Evolutionary conservation across 2,797 vertebrate genomes (phyloP).

Genomic region (Eurystomus glaucurus): DNA sequence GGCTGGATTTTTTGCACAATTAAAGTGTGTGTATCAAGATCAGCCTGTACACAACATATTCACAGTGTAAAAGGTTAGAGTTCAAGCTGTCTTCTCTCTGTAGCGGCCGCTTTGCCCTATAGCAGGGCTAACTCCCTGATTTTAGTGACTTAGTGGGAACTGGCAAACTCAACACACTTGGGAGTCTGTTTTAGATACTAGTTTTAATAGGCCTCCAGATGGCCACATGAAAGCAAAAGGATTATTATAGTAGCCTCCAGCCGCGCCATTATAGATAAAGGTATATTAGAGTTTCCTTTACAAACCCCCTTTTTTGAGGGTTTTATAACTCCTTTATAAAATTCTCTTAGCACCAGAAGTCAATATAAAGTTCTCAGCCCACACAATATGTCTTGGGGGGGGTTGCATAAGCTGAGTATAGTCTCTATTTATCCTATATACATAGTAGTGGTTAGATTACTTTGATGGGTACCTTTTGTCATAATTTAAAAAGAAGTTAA

Average conservation of each 20-base stretch:
- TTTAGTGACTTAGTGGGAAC: conserved; percentile 82
- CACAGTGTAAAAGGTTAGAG: conserved; percentile 58
- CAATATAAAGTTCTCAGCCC: conserved; percentile 66
- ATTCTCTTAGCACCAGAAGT: conserved; percentile 68
- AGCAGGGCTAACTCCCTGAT: conserved; percentile 73
- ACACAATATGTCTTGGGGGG: conserved; percentile 41
- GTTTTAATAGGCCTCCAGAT: conserved; percentile 87
- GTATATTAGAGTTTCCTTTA: conserved; percentile 81
- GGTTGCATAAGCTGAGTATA: not conserved
- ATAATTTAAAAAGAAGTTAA: not conserved
- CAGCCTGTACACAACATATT: conserved; percentile 54
- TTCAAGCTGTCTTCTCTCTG: conserved; percentile 60
- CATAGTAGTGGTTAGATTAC: not conserved
- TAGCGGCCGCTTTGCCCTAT: conserved; percentile 63
- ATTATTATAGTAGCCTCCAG: conserved; percentile 86
- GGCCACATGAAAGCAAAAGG: conserved; percentile 85
- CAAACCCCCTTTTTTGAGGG: conserved; percentile 58
- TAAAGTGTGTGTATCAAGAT: conserved; percentile 54
- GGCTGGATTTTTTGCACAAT: conserved; percentile 44
- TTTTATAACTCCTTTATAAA: conserved; percentile 79
- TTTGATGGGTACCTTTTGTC: not conserved
- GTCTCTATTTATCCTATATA: conserved; percentile 18
- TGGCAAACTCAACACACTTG: conserved; percentile 82
- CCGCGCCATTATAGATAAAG: conserved; percentile 83
- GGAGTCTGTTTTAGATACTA: conserved; percentile 83